Evolutionary conservation across 30 jellyfish, hydroid and myxozoan species (phyloP).

Genomic region (Clytia hemisphaerica): DNA sequence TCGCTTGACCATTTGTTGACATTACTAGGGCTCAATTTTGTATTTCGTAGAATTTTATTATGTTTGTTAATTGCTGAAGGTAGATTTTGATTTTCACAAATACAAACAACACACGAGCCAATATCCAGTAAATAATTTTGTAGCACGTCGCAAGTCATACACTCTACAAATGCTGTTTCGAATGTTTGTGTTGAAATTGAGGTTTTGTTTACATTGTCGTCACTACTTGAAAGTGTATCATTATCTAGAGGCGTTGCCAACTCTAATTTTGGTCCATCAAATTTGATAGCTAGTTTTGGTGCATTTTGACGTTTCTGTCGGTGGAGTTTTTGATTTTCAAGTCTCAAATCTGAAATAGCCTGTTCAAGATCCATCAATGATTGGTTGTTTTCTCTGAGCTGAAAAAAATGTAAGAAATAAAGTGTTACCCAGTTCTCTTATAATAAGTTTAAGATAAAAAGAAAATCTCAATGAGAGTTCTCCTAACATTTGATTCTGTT

Average conservation of each 20-base stretch:
- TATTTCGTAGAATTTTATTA: slow-evolving; percentile 41
- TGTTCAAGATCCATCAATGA: slow-evolving; percentile 16
- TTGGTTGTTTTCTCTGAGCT: slow-evolving; percentile 24
- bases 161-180: slow-evolving; percentile 82
- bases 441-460: no score
- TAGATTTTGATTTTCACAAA: slow-evolving; percentile 84
- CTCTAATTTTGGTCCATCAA: neutral
- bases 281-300: no score
- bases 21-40: slow-evolving; percentile 65
- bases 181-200: slow-evolving; percentile 69
- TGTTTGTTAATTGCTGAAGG: slow-evolving; percentile 72
- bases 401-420: no score
- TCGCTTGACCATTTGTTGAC: slow-evolving; percentile 61
- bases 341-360: neutral
- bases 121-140: slow-evolving; percentile 62
- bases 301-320: no score
- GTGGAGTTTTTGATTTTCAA: neutral
- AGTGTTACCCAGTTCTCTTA: no score
- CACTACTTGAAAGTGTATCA: neutral
- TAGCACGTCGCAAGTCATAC: slow-evolving; percentile 66
- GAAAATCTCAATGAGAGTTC: no score
- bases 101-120: slow-evolving; percentile 48
- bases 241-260: neutral
- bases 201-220: neutral
- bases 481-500: no score